Conservation (phyloP, 2,113 vertebrate species). For the Cnemophilus loriae region DNA sequence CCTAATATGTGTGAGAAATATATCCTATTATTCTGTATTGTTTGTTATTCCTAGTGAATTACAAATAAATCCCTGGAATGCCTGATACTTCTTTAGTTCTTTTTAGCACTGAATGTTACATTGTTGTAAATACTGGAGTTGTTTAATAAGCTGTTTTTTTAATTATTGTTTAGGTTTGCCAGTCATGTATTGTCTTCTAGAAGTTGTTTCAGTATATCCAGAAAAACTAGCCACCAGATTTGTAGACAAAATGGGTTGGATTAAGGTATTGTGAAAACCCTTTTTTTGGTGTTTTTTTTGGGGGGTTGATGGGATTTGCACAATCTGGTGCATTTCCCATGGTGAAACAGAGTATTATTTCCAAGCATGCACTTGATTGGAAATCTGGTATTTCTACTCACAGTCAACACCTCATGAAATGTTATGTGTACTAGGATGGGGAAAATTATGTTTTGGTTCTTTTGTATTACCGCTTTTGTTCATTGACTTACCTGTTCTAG, state of each 20-base stretch:
- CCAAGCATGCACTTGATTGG: background rate
- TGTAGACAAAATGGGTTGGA: constrained; percentile 93
- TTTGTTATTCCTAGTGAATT: background rate
- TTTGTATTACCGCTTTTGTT: background rate
- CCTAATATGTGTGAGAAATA: background rate
- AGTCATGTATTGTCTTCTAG: constrained; percentile 96
- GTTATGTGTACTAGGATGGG: background rate
- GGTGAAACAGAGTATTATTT: background rate
- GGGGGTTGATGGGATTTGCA: background rate
- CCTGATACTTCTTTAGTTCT: background rate
- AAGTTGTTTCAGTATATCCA: constrained; percentile 92
- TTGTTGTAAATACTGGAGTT: background rate
- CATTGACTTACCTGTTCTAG: background rate
- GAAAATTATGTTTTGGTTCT: background rate
- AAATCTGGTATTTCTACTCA: background rate
- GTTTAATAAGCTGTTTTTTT: background rate
- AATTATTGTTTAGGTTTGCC: constrained; percentile 81
- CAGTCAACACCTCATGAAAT: background rate
- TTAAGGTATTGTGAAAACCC: constrained; percentile 78
- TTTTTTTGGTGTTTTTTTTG: background rate
- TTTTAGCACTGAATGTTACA: background rate
- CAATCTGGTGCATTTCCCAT: background rate
- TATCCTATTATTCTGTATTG: background rate
- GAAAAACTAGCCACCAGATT: constrained; percentile 89
- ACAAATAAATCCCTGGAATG: background rate